Conservation (phyloP, 2,113 vertebrate genomes). For the Falco punctatus region DNA sequence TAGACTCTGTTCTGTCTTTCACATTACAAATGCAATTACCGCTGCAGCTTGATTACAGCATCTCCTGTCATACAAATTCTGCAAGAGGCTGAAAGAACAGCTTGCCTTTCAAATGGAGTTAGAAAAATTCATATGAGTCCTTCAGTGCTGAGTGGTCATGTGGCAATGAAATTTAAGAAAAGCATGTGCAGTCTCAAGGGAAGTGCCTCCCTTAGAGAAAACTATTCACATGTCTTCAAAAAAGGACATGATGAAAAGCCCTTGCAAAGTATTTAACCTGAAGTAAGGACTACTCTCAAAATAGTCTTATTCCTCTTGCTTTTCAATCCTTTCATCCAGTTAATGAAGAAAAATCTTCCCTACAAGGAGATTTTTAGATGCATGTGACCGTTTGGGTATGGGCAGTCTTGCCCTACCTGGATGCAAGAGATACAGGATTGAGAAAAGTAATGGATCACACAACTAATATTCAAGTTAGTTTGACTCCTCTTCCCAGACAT, state of each 20-base stretch:
- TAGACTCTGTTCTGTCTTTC: slow-evolving; percentile 8
- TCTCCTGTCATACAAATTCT: background rate
- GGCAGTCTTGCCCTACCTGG: background rate
- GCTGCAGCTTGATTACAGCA: background rate
- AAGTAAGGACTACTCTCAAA: background rate
- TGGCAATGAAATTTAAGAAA: background rate
- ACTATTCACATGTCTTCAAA: background rate
- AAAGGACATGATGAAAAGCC: background rate
- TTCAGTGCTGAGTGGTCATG: background rate
- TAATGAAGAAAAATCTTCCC: background rate
- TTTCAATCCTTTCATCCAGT: background rate
- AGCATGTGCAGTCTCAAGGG: background rate
- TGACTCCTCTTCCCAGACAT: background rate
- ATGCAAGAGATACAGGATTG: background rate
- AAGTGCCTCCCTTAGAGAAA: background rate
- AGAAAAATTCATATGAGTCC: background rate
- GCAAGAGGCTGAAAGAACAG: background rate
- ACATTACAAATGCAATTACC: slow-evolving; percentile 7
- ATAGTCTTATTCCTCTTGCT: background rate
- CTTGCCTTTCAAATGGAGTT: slow-evolving; percentile 11
- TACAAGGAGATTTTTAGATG: background rate
- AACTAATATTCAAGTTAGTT: background rate
- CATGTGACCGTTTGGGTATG: background rate
- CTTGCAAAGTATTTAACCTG: background rate
- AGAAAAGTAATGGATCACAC: background rate